phyloP scores from a whole-genome alignment of 2,797 vertebrate genomes.

The Vireo griseus region DNA sequence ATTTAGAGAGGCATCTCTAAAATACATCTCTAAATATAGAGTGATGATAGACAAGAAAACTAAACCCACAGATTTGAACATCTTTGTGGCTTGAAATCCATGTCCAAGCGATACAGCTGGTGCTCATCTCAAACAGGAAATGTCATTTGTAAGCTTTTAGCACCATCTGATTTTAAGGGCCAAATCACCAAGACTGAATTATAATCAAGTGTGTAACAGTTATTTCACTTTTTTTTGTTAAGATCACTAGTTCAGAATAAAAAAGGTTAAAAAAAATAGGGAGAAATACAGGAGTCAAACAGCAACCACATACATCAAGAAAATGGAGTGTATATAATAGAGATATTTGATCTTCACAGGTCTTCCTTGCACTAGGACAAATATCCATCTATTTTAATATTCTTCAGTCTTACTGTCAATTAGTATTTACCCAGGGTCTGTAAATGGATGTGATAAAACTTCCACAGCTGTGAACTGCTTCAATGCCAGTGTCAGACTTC shows the following conservation, averaged over 20 bases:
- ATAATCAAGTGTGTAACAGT: background rate
- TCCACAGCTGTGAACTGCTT: background rate
- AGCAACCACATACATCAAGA: background rate
- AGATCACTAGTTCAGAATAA: background rate
- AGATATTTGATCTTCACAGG: background rate
- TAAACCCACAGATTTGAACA: slow-evolving; percentile 8
- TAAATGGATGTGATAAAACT: background rate
- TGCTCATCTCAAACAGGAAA: background rate
- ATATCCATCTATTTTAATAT: background rate
- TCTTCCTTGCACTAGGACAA: background rate
- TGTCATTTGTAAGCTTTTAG: background rate
- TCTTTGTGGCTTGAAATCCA: slow-evolving; percentile 29
- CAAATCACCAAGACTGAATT: background rate
- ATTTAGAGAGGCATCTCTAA: slow-evolving; percentile 27
- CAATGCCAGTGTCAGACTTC: background rate
- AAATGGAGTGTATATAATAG: background rate
- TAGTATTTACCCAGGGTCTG: background rate
- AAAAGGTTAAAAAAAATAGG: background rate
- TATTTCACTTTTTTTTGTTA: background rate
- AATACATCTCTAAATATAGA: slow-evolving; percentile 51
- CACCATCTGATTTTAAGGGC: background rate
- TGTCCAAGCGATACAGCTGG: slow-evolving; percentile 26
- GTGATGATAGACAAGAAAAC: slow-evolving; percentile 44
- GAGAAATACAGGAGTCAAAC: background rate
- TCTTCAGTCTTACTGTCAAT: background rate